phyloP scores from a whole-genome alignment of 2,888 invertebrate genomes.

The Gari tellinella region DNA sequence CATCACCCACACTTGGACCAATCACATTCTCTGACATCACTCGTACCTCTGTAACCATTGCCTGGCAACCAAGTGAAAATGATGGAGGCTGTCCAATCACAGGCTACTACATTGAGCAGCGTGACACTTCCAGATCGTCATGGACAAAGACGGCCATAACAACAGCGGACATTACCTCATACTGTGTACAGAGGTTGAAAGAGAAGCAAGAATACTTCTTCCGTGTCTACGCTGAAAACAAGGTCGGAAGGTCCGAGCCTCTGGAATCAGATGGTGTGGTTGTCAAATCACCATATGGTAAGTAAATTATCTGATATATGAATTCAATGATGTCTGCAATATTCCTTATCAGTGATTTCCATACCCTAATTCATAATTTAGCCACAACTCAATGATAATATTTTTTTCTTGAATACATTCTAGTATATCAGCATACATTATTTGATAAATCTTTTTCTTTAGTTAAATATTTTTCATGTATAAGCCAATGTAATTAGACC shows the following conservation, averaged over 20 bases:
- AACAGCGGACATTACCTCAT: conserved; percentile 86
- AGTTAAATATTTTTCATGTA: too few species aligned
- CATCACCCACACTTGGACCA: conserved; percentile 78
- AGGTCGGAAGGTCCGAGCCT: conserved; percentile 78
- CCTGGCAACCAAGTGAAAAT: conserved; percentile 89
- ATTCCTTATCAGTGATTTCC: too few species aligned
- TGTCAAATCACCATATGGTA: conserved; percentile 79
- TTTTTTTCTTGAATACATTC: too few species aligned
- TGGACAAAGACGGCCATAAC: conserved; percentile 93
- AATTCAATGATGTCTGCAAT: too few species aligned
- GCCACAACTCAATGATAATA: too few species aligned
- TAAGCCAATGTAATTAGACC: too few species aligned
- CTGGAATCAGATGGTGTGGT: conserved; percentile 73
- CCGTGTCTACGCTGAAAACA: conserved; percentile 82
- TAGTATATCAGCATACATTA: too few species aligned
- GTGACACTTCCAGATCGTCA: conserved; percentile 85
- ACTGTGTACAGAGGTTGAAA: conserved; percentile 78
- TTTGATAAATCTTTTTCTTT: too few species aligned
- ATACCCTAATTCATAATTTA: too few species aligned
- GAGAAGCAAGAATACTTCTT: conserved; percentile 85
- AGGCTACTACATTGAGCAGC: conserved; percentile 81
- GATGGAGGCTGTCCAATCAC: conserved; percentile 92
- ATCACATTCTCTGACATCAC: conserved; percentile 77
- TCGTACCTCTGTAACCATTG: conserved; percentile 73
- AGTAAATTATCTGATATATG: too few species aligned